Base-by-base conservation (phyloP, 1,140 invertebrate genomes). In the Bombus haemorrhoidalis region DNA sequence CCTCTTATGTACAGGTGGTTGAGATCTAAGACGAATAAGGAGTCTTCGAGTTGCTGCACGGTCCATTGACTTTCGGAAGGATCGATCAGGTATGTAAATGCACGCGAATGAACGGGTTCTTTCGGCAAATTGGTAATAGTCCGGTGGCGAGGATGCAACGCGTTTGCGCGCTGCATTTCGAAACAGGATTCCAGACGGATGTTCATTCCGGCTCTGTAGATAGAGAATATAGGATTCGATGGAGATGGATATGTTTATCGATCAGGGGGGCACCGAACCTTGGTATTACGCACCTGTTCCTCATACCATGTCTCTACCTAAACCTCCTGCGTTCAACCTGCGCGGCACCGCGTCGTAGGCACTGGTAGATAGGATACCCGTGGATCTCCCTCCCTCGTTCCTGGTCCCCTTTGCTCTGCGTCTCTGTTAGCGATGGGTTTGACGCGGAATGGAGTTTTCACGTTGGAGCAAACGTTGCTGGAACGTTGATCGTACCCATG, bases 291-390 rank as follows among this genome's bases (percentile, higher is more conserved):
- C 91, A 93, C 93, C 93, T 94, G 93, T 86, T 88, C 90, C 93
- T 92, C 93, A 93, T 94, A 92, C 93, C 93, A 92, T 90, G 89
- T 92, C 90, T 87, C 91, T 92, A 90, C 91, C 87, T 90, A 89
- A 93, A 91, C 93, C 94, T 95, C 92, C 92, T 92, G 93, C 92
- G 92, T 94, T 93, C 92, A 95, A 95, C 94, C 94, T 95, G 94
- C 92, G 88, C 91, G 91, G 89, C 92, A 91, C 88, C 88, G 90
- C 81, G 75, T 90, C 89, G 83, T 92, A 91, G 92, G 89, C 86
- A 91, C 88, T 91, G 92, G 93, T 93, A 91, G 93, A 89, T 92
- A 93, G 89, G 86, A 81, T 90, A 89, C 87, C 82, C 66, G 53
- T 72, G 64, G 88, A 78, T 81, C 85, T 90, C 91, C 77, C 84